Evolutionary conservation across 2,113 vertebrate species (phyloP), one percentile per base, ranked within the genome.

Genomic region (Ceratotherium simum): DNA sequence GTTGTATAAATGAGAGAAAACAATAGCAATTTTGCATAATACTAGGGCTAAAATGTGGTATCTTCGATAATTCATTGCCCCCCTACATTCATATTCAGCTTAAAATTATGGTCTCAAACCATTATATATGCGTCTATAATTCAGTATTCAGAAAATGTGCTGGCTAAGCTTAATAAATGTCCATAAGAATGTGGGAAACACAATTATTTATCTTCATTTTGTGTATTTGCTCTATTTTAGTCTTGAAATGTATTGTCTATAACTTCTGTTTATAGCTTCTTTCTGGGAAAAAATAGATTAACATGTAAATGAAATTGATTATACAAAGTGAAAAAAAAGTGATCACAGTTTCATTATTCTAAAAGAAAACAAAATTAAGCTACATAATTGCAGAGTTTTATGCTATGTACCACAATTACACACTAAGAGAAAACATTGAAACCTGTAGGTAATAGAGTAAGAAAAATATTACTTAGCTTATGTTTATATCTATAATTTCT

Each of bases 201-300:
- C 62, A 78, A 91, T 82, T 75, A 39, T 62, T 81, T 92, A 88
- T 89, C 33, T 92, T 92, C 18, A 23, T 88, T 92, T 95, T 67
- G 69, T 81, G 17, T 85, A 29, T 81, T 88, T 73, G 17, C 58
- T 80, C 31, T 48, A 7, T 60, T 82, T 91, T 89, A 18, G 11
- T 36, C n/a, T 79, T 64, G 12, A 62, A 89, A 89, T 89, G 62
- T 65, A 46, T 56, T 78, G 2, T 89, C 27, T 65, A 13, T 82
- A 89, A 78, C n/a, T 83, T 48, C 17, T 46, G 39, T 70, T 78
- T 83, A 78, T 6, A 31, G 56, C 8, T 92, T 64, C 70, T 83
- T 54, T 70, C 31, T 56, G 8, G 10, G 92, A 69, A 72, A 89
- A 72, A 83, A 70, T 2, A 64, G 36, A 58, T 81, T 64, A 84